Evolutionary conservation across 2,888 invertebrate species (phyloP), one percentile per base, ranked within the genome.

Genomic region (Macropis europaea): DNA sequence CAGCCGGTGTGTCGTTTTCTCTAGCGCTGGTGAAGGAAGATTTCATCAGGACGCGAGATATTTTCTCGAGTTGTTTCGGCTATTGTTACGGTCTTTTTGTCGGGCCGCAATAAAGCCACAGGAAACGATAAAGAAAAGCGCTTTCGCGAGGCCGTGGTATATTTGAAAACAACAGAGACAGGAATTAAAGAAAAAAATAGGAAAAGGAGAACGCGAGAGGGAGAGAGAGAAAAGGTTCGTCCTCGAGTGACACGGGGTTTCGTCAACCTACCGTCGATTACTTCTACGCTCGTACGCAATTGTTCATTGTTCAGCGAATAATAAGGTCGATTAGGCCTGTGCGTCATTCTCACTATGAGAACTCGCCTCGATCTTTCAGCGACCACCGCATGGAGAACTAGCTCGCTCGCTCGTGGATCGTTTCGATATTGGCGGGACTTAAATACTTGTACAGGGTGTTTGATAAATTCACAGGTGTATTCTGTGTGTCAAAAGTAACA

Each of bases 231-330:
- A 47, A 50, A 50, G 30, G 38, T 28, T 43, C 42, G 77, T 79
- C 73, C 78, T 77, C 77, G 77, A 66, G 66, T 59, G 62, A 50
- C 62, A 57, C 69, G 42, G 17, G 50, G 63, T 79, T 80, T 79
- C 68, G 77, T 77, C 70, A 60, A 66, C 63, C 77, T 54, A 68
- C 62, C 63, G 73, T 70, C 63, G 76, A 80, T 80, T 76, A 73
- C 57, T 81, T 81, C 76, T 81, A 74, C 81, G 73, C 80, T 61
- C 67, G 67, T 80, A 71, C 79, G 80, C 80, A 74, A 80, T 80
- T 74, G 80, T 81, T 81, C 80, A 76, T 80, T 81, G 80, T 81
- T 80, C 80, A 81, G 59, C 81, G 80, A 76, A 72, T 81, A 80
- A 80, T 80, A 78, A 81, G 80, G 80, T 81, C 81, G 81, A 80